Base-by-base conservation (phyloP, 2,888 invertebrate genomes). In the Uropetala carovei region DNA sequence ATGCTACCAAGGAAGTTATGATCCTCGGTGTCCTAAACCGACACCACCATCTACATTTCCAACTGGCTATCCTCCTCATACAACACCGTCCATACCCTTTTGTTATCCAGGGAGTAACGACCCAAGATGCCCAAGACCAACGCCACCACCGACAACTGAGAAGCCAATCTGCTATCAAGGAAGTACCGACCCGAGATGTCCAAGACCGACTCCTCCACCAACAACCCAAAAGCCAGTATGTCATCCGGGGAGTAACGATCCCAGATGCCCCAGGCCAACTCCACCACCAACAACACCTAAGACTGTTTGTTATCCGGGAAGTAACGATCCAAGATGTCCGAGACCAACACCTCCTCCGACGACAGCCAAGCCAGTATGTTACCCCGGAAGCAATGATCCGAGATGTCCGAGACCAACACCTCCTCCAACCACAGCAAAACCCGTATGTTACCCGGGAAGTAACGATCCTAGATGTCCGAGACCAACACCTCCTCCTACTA, bases 1-100 rank as follows among this genome's bases (percentile, higher is more conserved):
- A 11, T 95, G 95, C 92, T 94, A 94, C 85, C 94, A 94, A 4
- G 95, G 95, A 56, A 94, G 94, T 93, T 92, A 94, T 94, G 91
- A 94, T 93, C 93, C 93, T 11, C 85, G 94, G 18, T 94, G 94
- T 85, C 93, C 93, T 7, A 27, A 94, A 27, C 59, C 93, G n/a
- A n/a, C n/a, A n/a, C n/a, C 2, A 95, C 95, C 18, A 59, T 56
- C 10, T 11, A n/a, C n/a, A n/a, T n/a, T n/a, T n/a, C n/a, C n/a
- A n/a, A n/a, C n/a, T n/a, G n/a, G n/a, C 5, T 43, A 43, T 43
- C 43, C 43, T 43, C 43, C 43, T 1, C 43, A 1, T 43, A 43
- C 43, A 1, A 1, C 82, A 0, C 60, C 84, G 27, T 64, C 93
- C 56, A 92, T 93, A 27, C 93, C 93, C 10, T 92, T 92, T 10